Evolutionary conservation across 2,797 vertebrate genomes (phyloP).

Genomic region (Smutsia temminckii): DNA sequence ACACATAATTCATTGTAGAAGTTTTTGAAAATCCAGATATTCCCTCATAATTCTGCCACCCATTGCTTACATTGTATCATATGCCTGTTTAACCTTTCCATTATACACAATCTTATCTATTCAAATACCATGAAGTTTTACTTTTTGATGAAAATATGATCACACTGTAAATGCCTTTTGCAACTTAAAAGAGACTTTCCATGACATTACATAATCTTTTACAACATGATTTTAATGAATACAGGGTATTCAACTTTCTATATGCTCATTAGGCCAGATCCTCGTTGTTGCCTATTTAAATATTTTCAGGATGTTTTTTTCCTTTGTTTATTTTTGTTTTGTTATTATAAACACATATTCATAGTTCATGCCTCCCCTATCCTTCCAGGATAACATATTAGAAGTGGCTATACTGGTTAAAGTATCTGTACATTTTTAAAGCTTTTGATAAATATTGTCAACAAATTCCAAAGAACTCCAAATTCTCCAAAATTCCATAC

Average conservation of each 20-base stretch:
- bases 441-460: background rate
- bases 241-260: background rate
- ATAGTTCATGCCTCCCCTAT: background rate
- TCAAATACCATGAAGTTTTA: background rate
- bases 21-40: background rate
- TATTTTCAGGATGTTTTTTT: background rate
- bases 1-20: background rate
- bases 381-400: background rate
- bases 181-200: slow-evolving; percentile 16
- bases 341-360: background rate
- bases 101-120: background rate
- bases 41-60: background rate
- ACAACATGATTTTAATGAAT: background rate
- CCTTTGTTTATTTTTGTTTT: background rate
- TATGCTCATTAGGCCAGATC: background rate
- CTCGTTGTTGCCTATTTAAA: background rate
- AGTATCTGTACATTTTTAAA: background rate
- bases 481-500: background rate
- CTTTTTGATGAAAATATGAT: slow-evolving; percentile 27
- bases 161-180: background rate
- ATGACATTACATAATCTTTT: slow-evolving; percentile 3
- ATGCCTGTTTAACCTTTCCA: slow-evolving; percentile 17
- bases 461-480: background rate
- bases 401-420: background rate
- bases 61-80: background rate